Conservation (phyloP, 2,888 invertebrate genomes). For the Fabriciana adippe region DNA sequence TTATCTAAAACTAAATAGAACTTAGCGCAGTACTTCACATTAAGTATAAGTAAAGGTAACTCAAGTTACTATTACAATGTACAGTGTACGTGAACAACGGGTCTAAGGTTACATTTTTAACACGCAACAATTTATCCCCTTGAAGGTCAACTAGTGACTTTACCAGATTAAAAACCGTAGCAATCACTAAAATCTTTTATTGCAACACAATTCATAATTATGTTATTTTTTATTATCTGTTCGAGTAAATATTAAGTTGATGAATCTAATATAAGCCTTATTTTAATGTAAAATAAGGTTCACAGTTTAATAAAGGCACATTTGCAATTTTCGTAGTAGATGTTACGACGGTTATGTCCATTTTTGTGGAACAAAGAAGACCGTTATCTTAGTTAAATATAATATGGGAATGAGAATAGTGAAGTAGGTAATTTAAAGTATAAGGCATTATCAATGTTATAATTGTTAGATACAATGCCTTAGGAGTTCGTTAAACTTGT, state of each 20-base stretch:
- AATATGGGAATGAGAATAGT: slow-evolving; percentile 23
- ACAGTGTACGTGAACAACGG: slow-evolving; percentile 21
- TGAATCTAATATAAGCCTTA: not conserved
- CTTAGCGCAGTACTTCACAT: not conserved
- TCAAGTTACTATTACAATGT: not conserved
- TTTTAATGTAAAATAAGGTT: not conserved
- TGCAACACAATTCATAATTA: slow-evolving; percentile 36
- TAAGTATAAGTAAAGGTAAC: not conserved
- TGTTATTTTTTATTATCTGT: slow-evolving; percentile 13
- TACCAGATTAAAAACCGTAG: slow-evolving; percentile 37
- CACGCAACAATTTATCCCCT: slow-evolving; percentile 30
- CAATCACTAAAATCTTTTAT: slow-evolving; percentile 38
- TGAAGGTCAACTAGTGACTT: slow-evolving; percentile 37
- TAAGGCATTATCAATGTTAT: slow-evolving; percentile 18
- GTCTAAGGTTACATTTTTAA: slow-evolving; percentile 35
- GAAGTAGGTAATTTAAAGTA: slow-evolving; percentile 22
- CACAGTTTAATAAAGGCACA: not conserved
- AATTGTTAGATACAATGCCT: slow-evolving; percentile 23
- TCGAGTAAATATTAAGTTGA: not conserved
- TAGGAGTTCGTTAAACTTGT: slow-evolving; percentile 30
- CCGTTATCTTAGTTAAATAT: slow-evolving; percentile 14
- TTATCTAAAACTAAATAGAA: no score
- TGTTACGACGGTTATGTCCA: slow-evolving; percentile 19
- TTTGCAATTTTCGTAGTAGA: slow-evolving; percentile 1
- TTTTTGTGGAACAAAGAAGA: slow-evolving; percentile 21